A percentile compares a stretch with the other conserved stretches of the same genome.
phyloP scores from a whole-genome alignment of 2,888 invertebrate species.

The Atherix ibis region DNA sequence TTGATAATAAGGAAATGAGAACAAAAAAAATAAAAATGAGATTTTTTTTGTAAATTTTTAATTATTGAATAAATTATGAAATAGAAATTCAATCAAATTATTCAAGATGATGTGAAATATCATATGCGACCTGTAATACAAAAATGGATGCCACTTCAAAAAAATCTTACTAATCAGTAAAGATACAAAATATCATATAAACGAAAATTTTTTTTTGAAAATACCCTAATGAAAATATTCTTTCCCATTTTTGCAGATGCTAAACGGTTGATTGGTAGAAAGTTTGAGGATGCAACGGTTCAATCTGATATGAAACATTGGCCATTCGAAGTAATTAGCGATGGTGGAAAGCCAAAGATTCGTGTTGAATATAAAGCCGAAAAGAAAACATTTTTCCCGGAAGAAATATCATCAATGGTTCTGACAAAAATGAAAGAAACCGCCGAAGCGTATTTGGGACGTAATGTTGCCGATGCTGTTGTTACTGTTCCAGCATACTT shows the following conservation, averaged over 20 bases:
- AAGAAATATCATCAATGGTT: slow-evolving; percentile 56
- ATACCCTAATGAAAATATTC: no score
- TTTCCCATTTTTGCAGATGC: slow-evolving; percentile 42
- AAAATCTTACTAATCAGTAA: no score
- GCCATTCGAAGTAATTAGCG: slow-evolving; percentile 71
- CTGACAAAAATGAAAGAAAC: slow-evolving; percentile 5
- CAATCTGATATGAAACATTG: slow-evolving; percentile 84
- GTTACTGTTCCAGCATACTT: slow-evolving; percentile 74
- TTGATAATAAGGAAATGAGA: no score
- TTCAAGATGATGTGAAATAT: no score
- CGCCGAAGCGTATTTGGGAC: slow-evolving; percentile 79
- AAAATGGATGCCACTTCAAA: no score
- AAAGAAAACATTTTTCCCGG: slow-evolving; percentile 68
- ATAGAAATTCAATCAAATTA: no score
- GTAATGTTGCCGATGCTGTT: slow-evolving; percentile 80
- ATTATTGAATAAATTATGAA: no score
- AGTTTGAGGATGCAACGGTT: slow-evolving; percentile 67
- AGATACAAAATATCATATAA: no score
- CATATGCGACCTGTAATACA: no score
- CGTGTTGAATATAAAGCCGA: slow-evolving; percentile 73
- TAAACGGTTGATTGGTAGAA: slow-evolving; percentile 77
- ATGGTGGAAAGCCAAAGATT: slow-evolving; percentile 60
- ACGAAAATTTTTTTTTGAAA: no score
- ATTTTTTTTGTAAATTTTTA: no score
- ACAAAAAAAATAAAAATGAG: no score